Evolutionary conservation across 2,113 vertebrate genomes (phyloP).

Genomic region (Lycocorax pyrrhopterus): DNA sequence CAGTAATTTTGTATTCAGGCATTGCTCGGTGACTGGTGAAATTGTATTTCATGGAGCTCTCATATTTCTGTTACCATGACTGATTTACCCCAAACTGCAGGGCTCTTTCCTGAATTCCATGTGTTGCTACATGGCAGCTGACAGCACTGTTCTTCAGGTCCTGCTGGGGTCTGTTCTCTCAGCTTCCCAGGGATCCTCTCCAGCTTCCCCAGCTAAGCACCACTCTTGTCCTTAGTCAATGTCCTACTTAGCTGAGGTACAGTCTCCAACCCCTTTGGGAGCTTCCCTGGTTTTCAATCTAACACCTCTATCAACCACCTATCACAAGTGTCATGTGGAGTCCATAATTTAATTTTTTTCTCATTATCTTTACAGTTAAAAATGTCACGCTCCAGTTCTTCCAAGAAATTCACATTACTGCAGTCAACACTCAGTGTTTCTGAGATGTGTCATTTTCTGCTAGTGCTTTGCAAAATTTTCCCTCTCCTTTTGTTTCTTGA

Average conservation of each 20-base stretch:
- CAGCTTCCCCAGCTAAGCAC: neutral
- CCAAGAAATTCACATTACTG: neutral
- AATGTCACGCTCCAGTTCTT: neutral
- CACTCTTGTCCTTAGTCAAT: accelerated
- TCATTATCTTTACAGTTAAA: neutral
- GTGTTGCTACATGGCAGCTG: accelerated
- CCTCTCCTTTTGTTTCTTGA: neutral
- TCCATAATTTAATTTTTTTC: neutral
- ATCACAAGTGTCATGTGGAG: neutral
- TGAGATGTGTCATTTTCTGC: neutral
- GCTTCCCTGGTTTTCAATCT: neutral
- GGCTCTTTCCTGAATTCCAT: neutral
- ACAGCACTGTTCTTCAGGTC: accelerated
- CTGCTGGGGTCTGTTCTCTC: neutral
- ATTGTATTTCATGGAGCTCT: neutral
- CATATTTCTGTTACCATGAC: accelerated
- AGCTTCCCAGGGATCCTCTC: neutral
- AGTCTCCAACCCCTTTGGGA: neutral
- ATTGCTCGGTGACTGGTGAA: neutral
- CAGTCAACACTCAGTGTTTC: neutral
- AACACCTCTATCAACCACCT: neutral
- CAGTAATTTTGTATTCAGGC: neutral
- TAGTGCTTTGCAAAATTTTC: neutral
- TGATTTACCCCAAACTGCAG: neutral
- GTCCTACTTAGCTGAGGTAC: neutral